Evolutionary conservation across 2,113 vertebrate species (phyloP).

Genomic region (Bos indicus): DNA sequence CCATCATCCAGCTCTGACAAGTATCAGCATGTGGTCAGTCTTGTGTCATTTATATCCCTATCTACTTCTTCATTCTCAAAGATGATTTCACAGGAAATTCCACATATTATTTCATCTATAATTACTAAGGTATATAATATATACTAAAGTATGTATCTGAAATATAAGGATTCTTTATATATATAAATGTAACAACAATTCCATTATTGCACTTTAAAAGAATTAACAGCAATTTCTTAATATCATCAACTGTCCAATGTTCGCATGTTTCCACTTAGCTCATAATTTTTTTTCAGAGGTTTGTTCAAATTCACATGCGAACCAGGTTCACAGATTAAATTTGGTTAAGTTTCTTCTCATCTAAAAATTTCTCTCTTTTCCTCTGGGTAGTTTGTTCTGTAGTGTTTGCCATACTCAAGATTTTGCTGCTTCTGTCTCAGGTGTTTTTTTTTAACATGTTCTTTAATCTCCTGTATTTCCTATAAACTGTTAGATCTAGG

Average conservation of each 20-base stretch:
- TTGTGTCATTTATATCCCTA: background rate
- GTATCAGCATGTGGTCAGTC: background rate
- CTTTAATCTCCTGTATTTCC: background rate
- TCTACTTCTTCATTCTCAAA: background rate
- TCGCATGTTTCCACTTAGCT: background rate
- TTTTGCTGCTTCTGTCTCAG: background rate
- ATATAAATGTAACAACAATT: background rate
- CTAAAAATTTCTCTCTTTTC: background rate
- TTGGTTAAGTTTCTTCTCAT: conserved; percentile 18
- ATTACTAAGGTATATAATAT: background rate
- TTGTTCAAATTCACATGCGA: background rate
- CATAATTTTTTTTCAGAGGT: background rate
- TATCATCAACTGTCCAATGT: background rate
- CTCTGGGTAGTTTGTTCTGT: background rate
- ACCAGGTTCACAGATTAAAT: background rate
- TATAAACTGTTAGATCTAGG: conserved; percentile 5
- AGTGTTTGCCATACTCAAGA: background rate
- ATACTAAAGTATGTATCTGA: background rate
- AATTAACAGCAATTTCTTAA: conserved; percentile 5
- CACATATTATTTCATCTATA: background rate
- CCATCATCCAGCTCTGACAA: background rate
- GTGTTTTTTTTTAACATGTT: background rate
- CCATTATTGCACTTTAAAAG: conserved; percentile 6
- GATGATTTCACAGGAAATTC: background rate
- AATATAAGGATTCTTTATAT: background rate